These are phyloP conservation scores for Heterotis niloticus DNA, from an alignment of 2,113 vertebrate genomes.

Conservation along the genomic window DNA sequence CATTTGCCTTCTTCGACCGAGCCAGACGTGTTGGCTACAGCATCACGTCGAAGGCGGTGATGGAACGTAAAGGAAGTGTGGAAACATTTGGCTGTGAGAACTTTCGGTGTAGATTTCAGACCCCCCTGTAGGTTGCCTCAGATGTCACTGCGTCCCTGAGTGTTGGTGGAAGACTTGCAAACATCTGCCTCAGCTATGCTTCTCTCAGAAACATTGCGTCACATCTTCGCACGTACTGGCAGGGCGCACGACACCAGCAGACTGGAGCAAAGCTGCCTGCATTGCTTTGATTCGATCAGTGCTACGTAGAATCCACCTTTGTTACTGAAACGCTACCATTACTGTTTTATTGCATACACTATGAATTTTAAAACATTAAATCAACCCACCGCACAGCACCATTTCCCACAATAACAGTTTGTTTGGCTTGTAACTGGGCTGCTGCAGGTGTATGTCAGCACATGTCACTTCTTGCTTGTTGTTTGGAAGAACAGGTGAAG, in stretches of 20 bases:
- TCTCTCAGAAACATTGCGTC: conserved; percentile 41
- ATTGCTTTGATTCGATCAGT: neutral
- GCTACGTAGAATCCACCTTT: conserved; percentile 7
- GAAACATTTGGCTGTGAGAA: conserved; percentile 26
- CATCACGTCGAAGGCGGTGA: conserved; percentile 5
- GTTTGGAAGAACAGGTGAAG: no score
- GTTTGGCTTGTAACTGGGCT: neutral
- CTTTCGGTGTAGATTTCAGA: conserved; percentile 31
- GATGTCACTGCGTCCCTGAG: conserved; percentile 14
- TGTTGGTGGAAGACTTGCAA: conserved; percentile 24
- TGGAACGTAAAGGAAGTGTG: no score
- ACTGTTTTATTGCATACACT: neutral
- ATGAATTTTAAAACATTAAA: neutral
- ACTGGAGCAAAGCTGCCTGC: conserved; percentile 12
- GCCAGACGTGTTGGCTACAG: neutral
- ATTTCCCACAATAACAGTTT: neutral
- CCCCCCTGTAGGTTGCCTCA: neutral
- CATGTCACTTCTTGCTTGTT: no score
- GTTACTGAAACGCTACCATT: neutral
- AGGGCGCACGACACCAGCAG: conserved; percentile 22
- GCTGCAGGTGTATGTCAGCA: no score
- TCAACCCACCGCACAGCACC: no score
- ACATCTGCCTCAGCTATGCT: conserved; percentile 39
- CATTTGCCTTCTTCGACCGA: no score
- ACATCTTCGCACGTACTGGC: conserved; percentile 17